Evolutionary conservation across 2,113 vertebrate species (phyloP).

Genomic region (Mola mola): DNA sequence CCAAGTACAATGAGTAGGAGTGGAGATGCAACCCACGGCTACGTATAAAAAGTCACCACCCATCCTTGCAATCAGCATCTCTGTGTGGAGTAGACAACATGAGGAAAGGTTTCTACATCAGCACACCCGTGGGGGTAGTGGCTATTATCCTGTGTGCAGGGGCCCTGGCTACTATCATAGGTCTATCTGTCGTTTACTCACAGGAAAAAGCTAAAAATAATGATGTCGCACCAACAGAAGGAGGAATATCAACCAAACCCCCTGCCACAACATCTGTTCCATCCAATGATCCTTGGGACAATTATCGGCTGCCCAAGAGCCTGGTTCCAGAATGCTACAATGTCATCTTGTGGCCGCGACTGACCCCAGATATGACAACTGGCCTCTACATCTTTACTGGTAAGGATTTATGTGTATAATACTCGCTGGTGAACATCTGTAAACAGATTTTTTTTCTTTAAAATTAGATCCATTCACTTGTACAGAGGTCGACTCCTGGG

Average conservation of each 20-base stretch:
- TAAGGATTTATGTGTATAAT: constrained; percentile 3
- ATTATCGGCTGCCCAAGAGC: constrained; percentile 80
- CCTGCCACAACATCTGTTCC: constrained; percentile 34
- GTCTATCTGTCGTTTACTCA: constrained; percentile 88
- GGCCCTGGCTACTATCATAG: constrained; percentile 87
- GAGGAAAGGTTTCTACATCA: constrained; percentile 91
- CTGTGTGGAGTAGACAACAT: constrained; percentile 73
- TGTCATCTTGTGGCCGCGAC: constrained; percentile 83
- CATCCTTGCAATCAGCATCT: constrained; percentile 3
- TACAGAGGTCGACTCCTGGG: no score
- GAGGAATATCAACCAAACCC: constrained; percentile 27
- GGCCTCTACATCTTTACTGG: constrained; percentile 86
- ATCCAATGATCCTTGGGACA: constrained; percentile 77
- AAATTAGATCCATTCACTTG: constrained; percentile 1
- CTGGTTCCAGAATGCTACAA: constrained; percentile 81
- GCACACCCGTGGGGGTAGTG: constrained; percentile 81
- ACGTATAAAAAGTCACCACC: constrained; percentile 49
- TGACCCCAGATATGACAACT: background rate
- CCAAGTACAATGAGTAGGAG: constrained; percentile 58
- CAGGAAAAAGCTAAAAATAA: constrained; percentile 85
- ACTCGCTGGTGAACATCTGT: background rate
- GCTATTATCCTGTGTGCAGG: constrained; percentile 77
- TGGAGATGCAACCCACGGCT: constrained; percentile 28
- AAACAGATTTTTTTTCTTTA: background rate
- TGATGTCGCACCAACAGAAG: constrained; percentile 41